Conservation (phyloP, 1,140 invertebrate species). For the Sminthurinus signatus region DNA sequence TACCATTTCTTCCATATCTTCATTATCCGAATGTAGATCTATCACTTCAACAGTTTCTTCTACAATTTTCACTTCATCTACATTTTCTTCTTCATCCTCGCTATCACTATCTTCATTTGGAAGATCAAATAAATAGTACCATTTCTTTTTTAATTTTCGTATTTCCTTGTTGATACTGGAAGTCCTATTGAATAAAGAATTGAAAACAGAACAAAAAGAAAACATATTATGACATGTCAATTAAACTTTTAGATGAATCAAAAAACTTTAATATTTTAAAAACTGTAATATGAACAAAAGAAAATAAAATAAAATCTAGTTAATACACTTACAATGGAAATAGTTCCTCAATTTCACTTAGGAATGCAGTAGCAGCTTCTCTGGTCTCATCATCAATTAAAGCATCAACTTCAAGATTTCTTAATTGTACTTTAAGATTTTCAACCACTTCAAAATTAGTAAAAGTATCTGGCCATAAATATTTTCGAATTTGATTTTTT, state of each 20-base stretch:
- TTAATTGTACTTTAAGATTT: neutral
- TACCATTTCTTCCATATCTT: neutral
- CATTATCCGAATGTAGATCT: neutral
- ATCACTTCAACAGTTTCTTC: neutral
- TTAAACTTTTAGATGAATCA: neutral
- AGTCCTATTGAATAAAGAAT: neutral
- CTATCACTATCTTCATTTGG: neutral
- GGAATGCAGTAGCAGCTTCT: neutral
- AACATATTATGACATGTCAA: too few relatives aligned
- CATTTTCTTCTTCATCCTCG: neutral
- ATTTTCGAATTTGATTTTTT: neutral
- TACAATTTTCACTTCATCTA: neutral
- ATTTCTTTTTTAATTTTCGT: neutral
- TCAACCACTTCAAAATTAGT: neutral
- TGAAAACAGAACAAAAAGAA: neutral
- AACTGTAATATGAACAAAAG: neutral
- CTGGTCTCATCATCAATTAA: neutral
- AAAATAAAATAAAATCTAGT: too few relatives aligned
- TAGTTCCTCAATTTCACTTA: neutral
- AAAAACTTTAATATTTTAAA: neutral
- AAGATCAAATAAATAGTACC: neutral
- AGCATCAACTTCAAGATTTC: neutral
- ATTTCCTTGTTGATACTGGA: neutral
- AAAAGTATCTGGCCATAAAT: neutral
- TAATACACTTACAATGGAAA: slow-evolving; percentile 4